A percentile compares a stretch with the other conserved stretches of the same genome.
These are phyloP conservation scores for Chelonus formosanus DNA, from an alignment of 2,888 invertebrate species.

Conservation along the genomic window DNA sequence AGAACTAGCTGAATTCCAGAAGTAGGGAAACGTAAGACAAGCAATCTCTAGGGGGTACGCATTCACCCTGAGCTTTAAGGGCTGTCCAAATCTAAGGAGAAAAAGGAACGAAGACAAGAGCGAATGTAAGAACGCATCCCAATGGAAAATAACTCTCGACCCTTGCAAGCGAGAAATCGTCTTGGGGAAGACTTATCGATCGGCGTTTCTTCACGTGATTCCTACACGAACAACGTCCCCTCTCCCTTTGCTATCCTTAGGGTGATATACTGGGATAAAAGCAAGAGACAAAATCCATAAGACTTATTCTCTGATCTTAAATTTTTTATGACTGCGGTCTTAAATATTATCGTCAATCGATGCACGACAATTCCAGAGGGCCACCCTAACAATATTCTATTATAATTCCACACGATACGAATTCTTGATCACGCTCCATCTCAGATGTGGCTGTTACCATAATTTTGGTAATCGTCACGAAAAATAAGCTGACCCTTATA, in stretches of 20 bases:
- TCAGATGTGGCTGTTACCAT: constrained; percentile 41
- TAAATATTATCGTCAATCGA: constrained; percentile 25
- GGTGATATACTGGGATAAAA: constrained; percentile 30
- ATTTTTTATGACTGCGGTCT: constrained; percentile 40
- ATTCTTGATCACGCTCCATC: constrained; percentile 41
- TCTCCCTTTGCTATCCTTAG: constrained; percentile 16
- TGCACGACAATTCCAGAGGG: constrained; percentile 35
- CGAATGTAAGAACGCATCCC: too few species aligned
- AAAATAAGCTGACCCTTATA: constrained; percentile 33
- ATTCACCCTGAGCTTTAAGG: constrained; percentile 38
- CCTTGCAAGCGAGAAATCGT: constrained; percentile 57
- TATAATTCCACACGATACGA: constrained; percentile 22
- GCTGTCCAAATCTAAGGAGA: constrained; percentile 48
- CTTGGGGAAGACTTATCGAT: constrained; percentile 59
- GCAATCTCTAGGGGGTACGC: constrained; percentile 49
- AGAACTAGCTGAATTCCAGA: constrained; percentile 47
- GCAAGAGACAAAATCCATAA: constrained; percentile 39
- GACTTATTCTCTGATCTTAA: constrained; percentile 44
- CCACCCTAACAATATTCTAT: constrained; percentile 8
- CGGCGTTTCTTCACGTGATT: constrained; percentile 47
- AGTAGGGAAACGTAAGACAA: constrained; percentile 48
- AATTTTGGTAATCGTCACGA: constrained; percentile 39
- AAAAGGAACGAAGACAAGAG: not conserved
- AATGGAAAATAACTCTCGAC: constrained; percentile 22
- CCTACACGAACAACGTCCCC: constrained; percentile 34